Conservation (phyloP, 2,888 invertebrate genomes). For the Aphodius sticticus region DNA sequence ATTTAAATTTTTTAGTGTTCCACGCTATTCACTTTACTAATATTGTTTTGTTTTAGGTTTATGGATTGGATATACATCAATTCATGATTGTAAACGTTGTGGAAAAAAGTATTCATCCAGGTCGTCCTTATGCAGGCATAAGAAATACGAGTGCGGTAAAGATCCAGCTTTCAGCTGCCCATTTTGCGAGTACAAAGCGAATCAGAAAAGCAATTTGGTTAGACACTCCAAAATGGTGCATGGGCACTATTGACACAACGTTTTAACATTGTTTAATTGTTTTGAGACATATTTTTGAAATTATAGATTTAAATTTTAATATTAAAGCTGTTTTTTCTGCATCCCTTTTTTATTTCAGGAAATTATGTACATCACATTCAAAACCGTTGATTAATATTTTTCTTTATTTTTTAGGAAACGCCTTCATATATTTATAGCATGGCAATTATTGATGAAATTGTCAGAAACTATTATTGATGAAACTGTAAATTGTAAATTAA, state of each 20-base stretch:
- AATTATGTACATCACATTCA: neutral
- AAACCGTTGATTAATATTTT: too few species aligned
- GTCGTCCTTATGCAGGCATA: slow-evolving; percentile 39
- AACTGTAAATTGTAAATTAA: too few species aligned
- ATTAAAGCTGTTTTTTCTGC: neutral
- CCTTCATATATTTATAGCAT: too few species aligned
- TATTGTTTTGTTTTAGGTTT: slow-evolving; percentile 19
- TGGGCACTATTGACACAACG: slow-evolving; percentile 7
- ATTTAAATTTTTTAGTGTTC: too few species aligned
- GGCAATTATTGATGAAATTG: too few species aligned
- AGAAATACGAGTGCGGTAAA: slow-evolving; percentile 42
- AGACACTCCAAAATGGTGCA: slow-evolving; percentile 32
- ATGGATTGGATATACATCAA: neutral
- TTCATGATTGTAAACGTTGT: slow-evolving; percentile 8
- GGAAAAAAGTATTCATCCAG: slow-evolving; percentile 37
- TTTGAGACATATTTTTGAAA: neutral
- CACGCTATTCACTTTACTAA: neutral
- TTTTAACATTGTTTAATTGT: neutral
- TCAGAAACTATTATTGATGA: too few species aligned
- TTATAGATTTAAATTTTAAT: neutral
- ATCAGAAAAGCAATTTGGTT: slow-evolving; percentile 33
- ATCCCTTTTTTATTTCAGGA: neutral
- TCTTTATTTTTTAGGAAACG: too few species aligned
- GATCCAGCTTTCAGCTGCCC: slow-evolving; percentile 37
- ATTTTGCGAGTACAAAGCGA: slow-evolving; percentile 34